Evolutionary conservation across 2,797 vertebrate genomes (phyloP), one percentile per base, ranked within the genome.

Genomic region (Lithobates sylvaticus): DNA sequence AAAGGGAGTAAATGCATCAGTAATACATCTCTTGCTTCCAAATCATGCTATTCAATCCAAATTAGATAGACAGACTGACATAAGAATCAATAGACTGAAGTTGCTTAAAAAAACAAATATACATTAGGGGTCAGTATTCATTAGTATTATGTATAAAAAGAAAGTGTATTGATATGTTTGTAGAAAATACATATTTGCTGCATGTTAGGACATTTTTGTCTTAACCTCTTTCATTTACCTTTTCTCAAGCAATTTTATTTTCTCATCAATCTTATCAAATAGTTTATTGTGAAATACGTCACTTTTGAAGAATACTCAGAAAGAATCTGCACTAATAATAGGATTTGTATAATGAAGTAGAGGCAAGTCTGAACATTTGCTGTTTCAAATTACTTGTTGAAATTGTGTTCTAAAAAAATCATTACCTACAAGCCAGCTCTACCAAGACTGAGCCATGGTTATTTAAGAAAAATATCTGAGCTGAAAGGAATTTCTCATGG

Each of bases 331-430:
- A 81, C 39, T 69, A 50, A 34, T 29, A 78, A 26, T 69, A 68
- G 32, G 2, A 69, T 58, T 2, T 44, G 23, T 50, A 47, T 78
- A 77, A 77, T 82, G 50, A 23, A 64, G 54, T 27, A 29, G 42
- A 42, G 78, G 82, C 85, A 87, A 87, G 85, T 81, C 85, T 73
- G 23, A 83, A 83, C 81, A 87, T 72, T 73, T 70, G 69, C 73
- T 32, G 21, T 39, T 74, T 74, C 75, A 83, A 78, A 78, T 74
- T 54, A 83, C 67, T 71, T 70, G 70, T 70, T 34, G 8, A 64
- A 76, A 81, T 76, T 70, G 78, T 76, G 54, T 70, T 47, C 39
- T 69, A 81, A 81, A 81, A 81, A 69, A 58, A 76, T 75, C 70
- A 74, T 79, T 79, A 78, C 21, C 68, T 65, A 54, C 15, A 79